Evolutionary conservation across 1,140 invertebrate species (phyloP), one percentile per base, ranked within the genome.

Genomic region (Pogonomyrmex californicus): DNA sequence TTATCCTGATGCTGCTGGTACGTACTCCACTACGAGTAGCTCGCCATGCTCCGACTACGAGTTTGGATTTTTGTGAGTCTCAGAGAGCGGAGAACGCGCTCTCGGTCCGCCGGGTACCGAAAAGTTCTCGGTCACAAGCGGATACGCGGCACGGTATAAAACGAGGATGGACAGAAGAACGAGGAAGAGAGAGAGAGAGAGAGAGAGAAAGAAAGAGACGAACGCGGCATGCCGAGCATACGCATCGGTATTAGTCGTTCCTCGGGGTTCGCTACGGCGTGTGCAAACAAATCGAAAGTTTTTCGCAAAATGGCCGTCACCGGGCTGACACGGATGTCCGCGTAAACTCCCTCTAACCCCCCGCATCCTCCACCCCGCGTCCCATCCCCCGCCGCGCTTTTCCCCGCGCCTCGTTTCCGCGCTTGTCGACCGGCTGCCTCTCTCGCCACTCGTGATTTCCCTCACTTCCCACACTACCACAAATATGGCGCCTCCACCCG

Each of bases 271-370:
- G 85, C 68, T 87, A 83, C 87, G 79, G 87, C 88, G 89, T 91
- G 90, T 82, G 92, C 93, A 93, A 94, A 94, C 94, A 94, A 94
- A 93, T 94, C 94, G 92, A 95, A 94, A 95, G 92, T 95, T 95
- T 95, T 95, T 95, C 94, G 92, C 94, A 95, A 95, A 95, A 95
- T 95, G 95, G 95, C 95, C 95, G 95, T 94, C 94, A 94, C 92
- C 92, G 92, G 92, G 92, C 92, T 94, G 93, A 94, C 94, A 93
- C 93, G 93, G 93, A 94, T 94, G 94, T 94, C 93, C 93, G 94
- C 92, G 92, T 93, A 94, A 93, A 94, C 91, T 92, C 91, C 71
- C 91, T 86, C 88, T 78, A 70, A 56, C 86, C 58, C 23, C 23
- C 23, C 23, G 23, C 23, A 23, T 23, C 70, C 56, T 56, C 75